A percentile compares a stretch with the other conserved stretches of the same genome.
These are phyloP conservation scores for Clavelina lepadiformis DNA, from an alignment of 23 tunicate genomes.

Conservation along the genomic window DNA sequence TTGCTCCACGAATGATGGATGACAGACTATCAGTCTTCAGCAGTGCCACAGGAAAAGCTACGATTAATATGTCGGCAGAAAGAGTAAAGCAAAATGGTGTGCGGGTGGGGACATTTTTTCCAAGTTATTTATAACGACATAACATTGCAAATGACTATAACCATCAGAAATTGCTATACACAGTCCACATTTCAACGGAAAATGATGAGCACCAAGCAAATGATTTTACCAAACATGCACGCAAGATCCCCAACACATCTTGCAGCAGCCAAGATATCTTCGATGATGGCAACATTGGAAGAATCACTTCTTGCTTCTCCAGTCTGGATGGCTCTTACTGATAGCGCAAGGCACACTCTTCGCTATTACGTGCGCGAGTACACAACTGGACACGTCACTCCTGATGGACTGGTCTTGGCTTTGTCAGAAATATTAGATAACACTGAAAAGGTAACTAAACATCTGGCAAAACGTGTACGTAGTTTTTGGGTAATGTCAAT, in stretches of 20 bases:
- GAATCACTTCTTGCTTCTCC: slow-evolving; percentile 30
- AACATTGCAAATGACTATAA: too few relatives aligned
- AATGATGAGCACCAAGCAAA: slow-evolving; percentile 24
- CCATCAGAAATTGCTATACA: neutral
- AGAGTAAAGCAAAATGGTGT: too few relatives aligned
- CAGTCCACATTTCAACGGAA: slow-evolving; percentile 39
- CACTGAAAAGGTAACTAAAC: slow-evolving; percentile 36
- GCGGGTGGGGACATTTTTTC: too few relatives aligned
- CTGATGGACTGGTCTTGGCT: slow-evolving; percentile 48
- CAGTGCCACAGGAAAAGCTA: too few relatives aligned
- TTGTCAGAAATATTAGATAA: slow-evolving; percentile 37
- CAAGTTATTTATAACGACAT: too few relatives aligned
- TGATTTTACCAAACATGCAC: slow-evolving; percentile 43
- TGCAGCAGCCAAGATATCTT: slow-evolving; percentile 18
- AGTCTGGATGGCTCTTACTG: slow-evolving; percentile 31
- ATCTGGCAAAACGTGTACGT: too few relatives aligned
- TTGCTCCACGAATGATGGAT: neutral
- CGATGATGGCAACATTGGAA: slow-evolving; percentile 36
- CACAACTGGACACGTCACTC: slow-evolving; percentile 32
- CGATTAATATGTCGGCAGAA: too few relatives aligned
- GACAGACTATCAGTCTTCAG: too few relatives aligned
- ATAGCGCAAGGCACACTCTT: slow-evolving; percentile 28
- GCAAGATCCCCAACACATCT: slow-evolving; percentile 9
- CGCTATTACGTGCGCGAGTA: slow-evolving; percentile 72
- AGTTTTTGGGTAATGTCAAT: too few relatives aligned